Base-by-base conservation (phyloP, 53 echinoderm and acorn worm species). In the Stichopus horrens region DNA sequence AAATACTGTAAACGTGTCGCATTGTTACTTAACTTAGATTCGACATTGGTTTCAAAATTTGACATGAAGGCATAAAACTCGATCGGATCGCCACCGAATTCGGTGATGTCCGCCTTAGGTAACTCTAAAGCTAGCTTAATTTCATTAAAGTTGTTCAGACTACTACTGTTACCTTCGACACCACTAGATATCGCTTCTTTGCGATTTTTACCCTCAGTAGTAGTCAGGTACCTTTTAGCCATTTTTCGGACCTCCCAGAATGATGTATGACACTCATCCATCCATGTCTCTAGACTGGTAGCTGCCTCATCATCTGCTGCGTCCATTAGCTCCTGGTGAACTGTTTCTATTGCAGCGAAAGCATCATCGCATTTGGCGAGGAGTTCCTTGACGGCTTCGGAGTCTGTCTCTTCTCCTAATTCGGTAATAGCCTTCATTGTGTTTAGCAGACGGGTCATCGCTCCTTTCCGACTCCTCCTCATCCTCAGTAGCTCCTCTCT, bases 101-200 rank as follows among this genome's bases (percentile, higher is more conserved):
- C 76, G 4, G 77, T 56, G 53, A 78, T 67, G 16, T 83, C 91
- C 21, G 91, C 75, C 53, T 91, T 91, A 21, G 91, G 91, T 23
- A 91, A 60, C 51, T 91, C 91, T 57, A 88, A 19, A 9, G 91
- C 91, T 23, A 91, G 83, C 76, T 83, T 88, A 73, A 91, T 91
- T 67, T 88, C 91, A 14, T 88, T 88, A 20, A 91, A 91, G 58
- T 75, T 71, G 58, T 63, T 91, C 23, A 83, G 74, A 20, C 91
- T 83, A 81, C 21, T 83, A 23, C 18, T 73, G 23, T 23, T 21
- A 54, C 56, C 37, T 55, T 53, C 21, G n/a, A n/a, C n/a, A n/a
- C n/a, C n/a, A n/a, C n/a, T n/a, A n/a, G n/a, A n/a, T n/a, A n/a
- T n/a, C n/a, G n/a, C n/a, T 76, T 76, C 76, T 53, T 76, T 76